These are phyloP conservation scores for Orius insidiosus DNA, from an alignment of 1,140 invertebrate genomes.

Conservation along the genomic window DNA sequence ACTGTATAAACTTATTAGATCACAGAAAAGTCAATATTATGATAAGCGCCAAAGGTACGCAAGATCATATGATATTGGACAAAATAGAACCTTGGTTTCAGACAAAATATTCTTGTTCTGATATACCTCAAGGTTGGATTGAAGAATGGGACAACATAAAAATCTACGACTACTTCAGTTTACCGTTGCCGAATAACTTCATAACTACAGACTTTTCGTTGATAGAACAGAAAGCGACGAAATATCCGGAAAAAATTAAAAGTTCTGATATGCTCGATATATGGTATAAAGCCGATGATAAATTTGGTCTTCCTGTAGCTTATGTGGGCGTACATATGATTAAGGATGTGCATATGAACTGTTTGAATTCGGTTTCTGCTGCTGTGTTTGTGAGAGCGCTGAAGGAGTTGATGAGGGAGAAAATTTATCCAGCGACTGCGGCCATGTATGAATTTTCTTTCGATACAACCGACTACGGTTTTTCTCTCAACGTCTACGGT, in stretches of 20 bases:
- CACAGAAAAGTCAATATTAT: slow-evolving; percentile 60
- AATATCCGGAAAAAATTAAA: slow-evolving; percentile 44
- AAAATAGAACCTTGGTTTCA: slow-evolving; percentile 53
- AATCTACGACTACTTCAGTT: slow-evolving; percentile 33
- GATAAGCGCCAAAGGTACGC: slow-evolving; percentile 34
- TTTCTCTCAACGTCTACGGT: slow-evolving; percentile 49
- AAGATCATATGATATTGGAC: slow-evolving; percentile 34
- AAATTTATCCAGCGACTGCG: slow-evolving; percentile 55
- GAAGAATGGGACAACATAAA: slow-evolving; percentile 37
- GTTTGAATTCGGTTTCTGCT: slow-evolving; percentile 18
- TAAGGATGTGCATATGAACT: slow-evolving; percentile 19
- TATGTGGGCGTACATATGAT: slow-evolving; percentile 56
- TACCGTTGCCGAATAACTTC: slow-evolving; percentile 68
- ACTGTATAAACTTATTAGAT: slow-evolving; percentile 43
- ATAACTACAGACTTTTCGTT: slow-evolving; percentile 67
- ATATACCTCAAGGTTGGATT: slow-evolving; percentile 21
- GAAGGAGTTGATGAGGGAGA: slow-evolving; percentile 42
- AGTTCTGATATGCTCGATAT: slow-evolving; percentile 44
- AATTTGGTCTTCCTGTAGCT: slow-evolving; percentile 67
- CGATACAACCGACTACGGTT: slow-evolving; percentile 40
- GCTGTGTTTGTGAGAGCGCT: slow-evolving; percentile 43
- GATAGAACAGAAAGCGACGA: slow-evolving; percentile 23
- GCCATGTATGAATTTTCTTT: slow-evolving; percentile 52
- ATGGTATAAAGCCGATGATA: slow-evolving; percentile 75
- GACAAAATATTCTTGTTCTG: slow-evolving; percentile 33